A percentile compares a stretch with the other conserved stretches of the same genome.
These are phyloP conservation scores for Falco concolor DNA, from an alignment of 2,797 vertebrate species.

Conservation along the genomic window DNA sequence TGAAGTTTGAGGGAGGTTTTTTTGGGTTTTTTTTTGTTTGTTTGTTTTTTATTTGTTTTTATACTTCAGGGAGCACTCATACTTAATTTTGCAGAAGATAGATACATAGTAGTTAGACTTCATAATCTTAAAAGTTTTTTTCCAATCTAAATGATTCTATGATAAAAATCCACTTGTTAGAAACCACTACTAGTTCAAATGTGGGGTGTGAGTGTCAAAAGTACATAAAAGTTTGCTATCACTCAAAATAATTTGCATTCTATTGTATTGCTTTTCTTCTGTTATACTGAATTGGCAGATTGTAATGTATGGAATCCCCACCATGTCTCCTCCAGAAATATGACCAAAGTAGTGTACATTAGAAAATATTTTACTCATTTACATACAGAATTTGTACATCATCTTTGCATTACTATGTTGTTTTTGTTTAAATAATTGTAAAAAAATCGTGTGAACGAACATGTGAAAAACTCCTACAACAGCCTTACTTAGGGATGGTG, in stretches of 20 bases:
- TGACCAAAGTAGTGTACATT: background rate
- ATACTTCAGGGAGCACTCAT: background rate
- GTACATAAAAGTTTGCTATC: background rate
- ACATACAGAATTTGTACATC: background rate
- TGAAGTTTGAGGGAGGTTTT: background rate
- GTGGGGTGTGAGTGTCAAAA: background rate
- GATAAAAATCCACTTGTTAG: background rate
- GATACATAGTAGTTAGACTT: background rate
- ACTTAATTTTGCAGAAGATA: background rate
- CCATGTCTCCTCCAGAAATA: background rate
- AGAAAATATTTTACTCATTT: background rate
- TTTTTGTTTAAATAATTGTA: background rate
- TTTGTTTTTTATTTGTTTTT: too few species aligned
- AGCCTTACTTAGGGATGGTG: background rate
- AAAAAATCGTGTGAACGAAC: background rate
- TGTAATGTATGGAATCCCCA: background rate
- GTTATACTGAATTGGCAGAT: background rate
- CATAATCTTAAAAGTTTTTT: too few species aligned
- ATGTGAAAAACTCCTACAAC: background rate
- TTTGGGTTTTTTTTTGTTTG: background rate
- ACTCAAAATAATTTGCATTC: background rate
- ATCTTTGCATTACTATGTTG: background rate
- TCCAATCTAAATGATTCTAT: too few species aligned
- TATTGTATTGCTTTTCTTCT: background rate
- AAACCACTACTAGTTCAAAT: background rate